phyloP scores from a whole-genome alignment of 2,888 invertebrate species.

The Drosophila anomalata region DNA sequence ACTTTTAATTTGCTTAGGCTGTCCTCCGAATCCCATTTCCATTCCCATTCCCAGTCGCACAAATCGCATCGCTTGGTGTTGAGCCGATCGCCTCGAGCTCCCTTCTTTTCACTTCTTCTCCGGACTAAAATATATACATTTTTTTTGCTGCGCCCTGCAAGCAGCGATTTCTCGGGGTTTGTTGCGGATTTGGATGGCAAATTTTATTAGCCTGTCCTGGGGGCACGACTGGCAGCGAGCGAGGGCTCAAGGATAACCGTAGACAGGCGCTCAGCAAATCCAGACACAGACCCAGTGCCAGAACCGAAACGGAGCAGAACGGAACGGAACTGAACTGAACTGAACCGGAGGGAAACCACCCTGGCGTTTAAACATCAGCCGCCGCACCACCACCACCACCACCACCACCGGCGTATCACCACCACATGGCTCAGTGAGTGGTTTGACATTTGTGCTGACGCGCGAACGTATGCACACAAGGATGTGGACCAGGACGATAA shows the following conservation, averaged over 20 bases:
- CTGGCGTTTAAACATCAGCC: conserved; percentile 13
- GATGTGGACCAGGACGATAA: conserved; percentile 48
- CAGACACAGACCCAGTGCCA: conserved; percentile 23
- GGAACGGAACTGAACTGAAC: conserved; percentile 14
- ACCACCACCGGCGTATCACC: conserved; percentile 22
- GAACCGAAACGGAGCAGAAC: conserved; percentile 17
- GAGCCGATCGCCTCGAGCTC: conserved; percentile 40
- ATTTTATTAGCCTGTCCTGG: conserved; percentile 76
- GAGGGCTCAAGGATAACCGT: conserved; percentile 65
- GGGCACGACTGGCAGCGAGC: conserved; percentile 43
- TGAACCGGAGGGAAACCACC: conserved; percentile 48
- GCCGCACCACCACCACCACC: conserved; percentile 1
- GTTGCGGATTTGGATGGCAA: conserved; percentile 62
- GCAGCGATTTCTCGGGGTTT: conserved; percentile 58
- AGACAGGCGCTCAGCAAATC: conserved; percentile 73
- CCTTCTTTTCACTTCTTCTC: conserved; percentile 7
- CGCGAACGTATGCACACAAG: conserved; percentile 77
- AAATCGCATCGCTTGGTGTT: conserved; percentile 35
- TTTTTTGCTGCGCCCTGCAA: neutral
- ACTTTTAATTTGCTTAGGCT: conserved; percentile 74
- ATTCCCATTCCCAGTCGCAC: conserved; percentile 37
- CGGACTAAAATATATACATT: neutral
- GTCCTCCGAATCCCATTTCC: neutral
- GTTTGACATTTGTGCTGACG: conserved; percentile 80
- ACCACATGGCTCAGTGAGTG: conserved; percentile 64